Evolutionary conservation across 2,888 invertebrate species (phyloP).

Genomic region (Luffia ferchaultella): DNA sequence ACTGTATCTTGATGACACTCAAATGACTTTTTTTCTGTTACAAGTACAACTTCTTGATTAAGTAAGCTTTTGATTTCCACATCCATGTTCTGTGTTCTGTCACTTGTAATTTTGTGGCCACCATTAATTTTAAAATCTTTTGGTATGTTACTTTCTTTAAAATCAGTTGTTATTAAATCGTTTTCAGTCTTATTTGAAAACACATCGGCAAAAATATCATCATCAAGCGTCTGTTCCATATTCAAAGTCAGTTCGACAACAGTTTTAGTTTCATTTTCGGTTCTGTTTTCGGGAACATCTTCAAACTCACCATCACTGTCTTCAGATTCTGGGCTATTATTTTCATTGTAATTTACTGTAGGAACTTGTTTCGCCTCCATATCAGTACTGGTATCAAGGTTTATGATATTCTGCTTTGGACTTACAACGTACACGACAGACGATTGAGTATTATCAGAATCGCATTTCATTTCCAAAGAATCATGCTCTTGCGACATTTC

Average conservation of each 20-base stretch:
- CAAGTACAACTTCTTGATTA: too few species aligned
- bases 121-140: background rate
- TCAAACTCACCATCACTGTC: conserved; percentile 59
- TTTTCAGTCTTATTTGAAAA: conserved; percentile 54
- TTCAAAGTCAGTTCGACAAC: conserved; percentile 51
- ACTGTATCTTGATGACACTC: too few species aligned
- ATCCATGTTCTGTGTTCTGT: too few species aligned
- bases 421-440: conserved; percentile 37
- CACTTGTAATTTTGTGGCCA: background rate
- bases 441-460: conserved; percentile 5
- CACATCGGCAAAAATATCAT: conserved; percentile 80
- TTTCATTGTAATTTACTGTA: background rate
- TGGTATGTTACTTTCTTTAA: conserved; percentile 2
- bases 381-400: conserved; percentile 33
- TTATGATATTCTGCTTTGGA: conserved; percentile 27
- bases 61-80: too few species aligned
- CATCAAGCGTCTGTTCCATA: conserved; percentile 34
- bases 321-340: conserved; percentile 11
- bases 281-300: conserved; percentile 49
- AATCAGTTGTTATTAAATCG: conserved; percentile 9
- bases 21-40: too few species aligned
- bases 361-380: conserved; percentile 13
- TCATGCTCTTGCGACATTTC: background rate
- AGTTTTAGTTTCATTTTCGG: conserved; percentile 29
- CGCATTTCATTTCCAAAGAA: background rate